Evolutionary conservation across 2,113 vertebrate genomes (phyloP).

Genomic region (Lucifuga dentata): DNA sequence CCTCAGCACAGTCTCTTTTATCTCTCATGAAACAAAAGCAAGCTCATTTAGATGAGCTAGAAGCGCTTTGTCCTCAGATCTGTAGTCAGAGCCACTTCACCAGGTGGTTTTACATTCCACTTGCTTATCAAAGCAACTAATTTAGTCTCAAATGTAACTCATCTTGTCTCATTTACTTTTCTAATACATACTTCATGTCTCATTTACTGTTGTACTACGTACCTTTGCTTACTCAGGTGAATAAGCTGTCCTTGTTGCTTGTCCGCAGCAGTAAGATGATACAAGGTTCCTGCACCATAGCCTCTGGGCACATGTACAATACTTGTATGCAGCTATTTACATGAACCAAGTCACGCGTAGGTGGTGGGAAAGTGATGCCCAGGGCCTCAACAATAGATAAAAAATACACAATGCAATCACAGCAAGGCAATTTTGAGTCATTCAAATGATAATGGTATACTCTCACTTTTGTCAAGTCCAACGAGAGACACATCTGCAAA

Average conservation of each 20-base stretch:
- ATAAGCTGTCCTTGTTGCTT: constrained; percentile 33
- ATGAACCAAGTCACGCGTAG: constrained; percentile 12
- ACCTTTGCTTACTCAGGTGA: constrained; percentile 46
- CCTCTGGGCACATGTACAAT: constrained; percentile 43
- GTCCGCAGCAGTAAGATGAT: constrained; percentile 17
- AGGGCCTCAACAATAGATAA: constrained; percentile 20
- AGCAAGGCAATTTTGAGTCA: constrained; percentile 31
- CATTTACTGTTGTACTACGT: constrained; percentile 38
- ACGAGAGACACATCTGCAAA: constrained; percentile 1
- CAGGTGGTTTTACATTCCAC: constrained; percentile 41
- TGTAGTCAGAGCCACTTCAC: constrained; percentile 20
- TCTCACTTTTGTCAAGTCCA: constrained; percentile 36
- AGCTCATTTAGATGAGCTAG: constrained; percentile 49
- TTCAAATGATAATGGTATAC: constrained; percentile 29
- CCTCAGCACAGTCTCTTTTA: constrained; percentile 36
- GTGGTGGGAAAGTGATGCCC: constrained; percentile 25
- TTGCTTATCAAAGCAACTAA: constrained; percentile 52
- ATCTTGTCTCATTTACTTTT: constrained; percentile 50
- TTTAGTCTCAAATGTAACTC: constrained; percentile 50
- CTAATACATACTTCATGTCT: constrained; percentile 22
- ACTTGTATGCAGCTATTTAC: constrained; percentile 25
- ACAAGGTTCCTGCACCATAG: constrained; percentile 8
- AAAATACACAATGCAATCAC: constrained; percentile 25
- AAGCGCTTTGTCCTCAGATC: constrained; percentile 18
- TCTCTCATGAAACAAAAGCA: constrained; percentile 35